A percentile compares a stretch with the other conserved stretches of the same genome.
These are phyloP conservation scores for Zaprionus vittiger DNA, from an alignment of 1,140 invertebrate genomes.

Conservation along the genomic window DNA sequence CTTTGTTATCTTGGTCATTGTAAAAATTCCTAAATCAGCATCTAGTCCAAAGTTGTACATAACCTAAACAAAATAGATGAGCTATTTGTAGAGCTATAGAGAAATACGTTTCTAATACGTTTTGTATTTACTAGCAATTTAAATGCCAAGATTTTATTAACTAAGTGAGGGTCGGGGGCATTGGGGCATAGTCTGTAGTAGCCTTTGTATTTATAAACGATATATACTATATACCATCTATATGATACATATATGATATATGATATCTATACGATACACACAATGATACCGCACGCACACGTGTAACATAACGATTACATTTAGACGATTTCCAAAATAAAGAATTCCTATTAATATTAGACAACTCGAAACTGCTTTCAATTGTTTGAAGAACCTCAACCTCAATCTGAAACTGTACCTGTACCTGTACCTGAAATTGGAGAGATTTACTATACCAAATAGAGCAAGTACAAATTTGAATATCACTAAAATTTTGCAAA, in stretches of 20 bases:
- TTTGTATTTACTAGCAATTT: conserved; percentile 41
- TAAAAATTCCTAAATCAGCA: conserved; percentile 61
- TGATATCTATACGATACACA: neutral
- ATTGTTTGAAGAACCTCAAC: neutral
- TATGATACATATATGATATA: neutral
- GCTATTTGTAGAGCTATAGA: conserved; percentile 7
- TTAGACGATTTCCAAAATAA: conserved; percentile 70
- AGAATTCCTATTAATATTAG: conserved; percentile 67
- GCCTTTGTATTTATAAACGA: conserved; percentile 31
- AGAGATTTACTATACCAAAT: neutral
- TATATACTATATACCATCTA: neutral
- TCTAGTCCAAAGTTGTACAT: conserved; percentile 76
- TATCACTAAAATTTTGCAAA: conserved; percentile 70
- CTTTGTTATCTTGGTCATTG: conserved; percentile 36
- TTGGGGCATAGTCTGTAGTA: conserved; percentile 27
- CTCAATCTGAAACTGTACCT: no score
- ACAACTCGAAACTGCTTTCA: neutral
- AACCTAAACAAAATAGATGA: conserved; percentile 36
- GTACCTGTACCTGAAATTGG: no score
- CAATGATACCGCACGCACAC: conserved; percentile 21
- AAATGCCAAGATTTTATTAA: conserved; percentile 24
- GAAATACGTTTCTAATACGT: conserved; percentile 8
- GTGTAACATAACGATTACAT: conserved; percentile 21
- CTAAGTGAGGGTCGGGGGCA: neutral
- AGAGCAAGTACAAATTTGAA: conserved; percentile 22